Evolutionary conservation across 2,113 vertebrate genomes (phyloP).

Genomic region (Crocuta crocuta): DNA sequence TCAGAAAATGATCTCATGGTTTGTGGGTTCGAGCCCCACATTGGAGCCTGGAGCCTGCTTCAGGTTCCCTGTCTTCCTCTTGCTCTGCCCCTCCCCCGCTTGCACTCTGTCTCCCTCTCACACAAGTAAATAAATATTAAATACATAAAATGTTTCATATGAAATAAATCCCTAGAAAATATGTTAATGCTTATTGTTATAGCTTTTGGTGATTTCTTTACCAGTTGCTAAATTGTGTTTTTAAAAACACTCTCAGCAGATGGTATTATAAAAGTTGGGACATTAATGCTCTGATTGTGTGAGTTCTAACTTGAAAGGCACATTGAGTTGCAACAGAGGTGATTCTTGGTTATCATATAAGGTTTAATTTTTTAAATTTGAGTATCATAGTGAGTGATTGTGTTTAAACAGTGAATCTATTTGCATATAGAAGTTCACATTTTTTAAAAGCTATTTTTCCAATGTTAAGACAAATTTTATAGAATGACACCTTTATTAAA

Average conservation of each 20-base stretch:
- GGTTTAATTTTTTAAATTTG: conserved; percentile 10
- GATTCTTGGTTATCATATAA: not conserved
- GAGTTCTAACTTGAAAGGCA: not conserved
- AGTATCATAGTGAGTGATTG: not conserved
- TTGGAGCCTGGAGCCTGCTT: too few species aligned
- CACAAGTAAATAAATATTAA: too few species aligned
- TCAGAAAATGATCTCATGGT: too few species aligned
- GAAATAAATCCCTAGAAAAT: conserved; percentile 21
- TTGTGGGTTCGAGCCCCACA: too few species aligned
- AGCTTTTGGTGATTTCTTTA: not conserved
- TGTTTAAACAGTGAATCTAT: not conserved
- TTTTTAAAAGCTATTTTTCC: not conserved
- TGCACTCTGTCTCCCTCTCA: too few species aligned
- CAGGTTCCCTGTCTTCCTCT: too few species aligned
- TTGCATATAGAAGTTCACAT: not conserved
- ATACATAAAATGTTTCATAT: not conserved
- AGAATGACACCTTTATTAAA: not conserved
- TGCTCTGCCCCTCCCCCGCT: too few species aligned
- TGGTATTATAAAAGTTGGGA: not conserved
- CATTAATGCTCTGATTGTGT: not conserved
- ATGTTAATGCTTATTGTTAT: not conserved
- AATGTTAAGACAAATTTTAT: not conserved
- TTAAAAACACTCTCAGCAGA: not conserved
- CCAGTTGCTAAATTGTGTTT: not conserved
- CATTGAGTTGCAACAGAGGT: not conserved